A percentile compares a stretch with the other conserved stretches of the same genome.
phyloP scores from a whole-genome alignment of 2,113 vertebrate genomes.

The Chaetura pelagica region DNA sequence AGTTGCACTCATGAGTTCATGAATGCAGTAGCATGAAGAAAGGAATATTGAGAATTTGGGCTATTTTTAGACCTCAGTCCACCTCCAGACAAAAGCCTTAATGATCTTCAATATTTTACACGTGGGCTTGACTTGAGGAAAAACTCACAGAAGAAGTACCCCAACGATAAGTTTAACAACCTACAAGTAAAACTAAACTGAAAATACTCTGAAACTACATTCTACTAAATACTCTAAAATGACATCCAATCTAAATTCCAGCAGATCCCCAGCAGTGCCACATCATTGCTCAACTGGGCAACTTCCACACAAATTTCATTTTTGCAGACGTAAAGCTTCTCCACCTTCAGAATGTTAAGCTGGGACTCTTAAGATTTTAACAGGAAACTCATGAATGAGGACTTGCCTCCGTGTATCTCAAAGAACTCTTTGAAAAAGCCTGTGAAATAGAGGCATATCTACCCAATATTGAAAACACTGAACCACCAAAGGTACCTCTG shows the following conservation, averaged over 20 bases:
- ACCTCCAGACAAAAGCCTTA: not conserved
- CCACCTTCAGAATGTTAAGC: not conserved
- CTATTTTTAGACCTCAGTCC: not conserved
- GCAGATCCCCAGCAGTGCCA: not conserved
- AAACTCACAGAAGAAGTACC: rapidly evolving
- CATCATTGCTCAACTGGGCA: not conserved
- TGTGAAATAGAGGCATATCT: rapidly evolving
- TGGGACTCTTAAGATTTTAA: not conserved
- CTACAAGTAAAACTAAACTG: not conserved
- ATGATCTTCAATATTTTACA: not conserved
- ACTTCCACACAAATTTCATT: not conserved
- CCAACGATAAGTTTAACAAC: not conserved
- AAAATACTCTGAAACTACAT: not conserved
- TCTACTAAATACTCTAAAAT: not conserved
- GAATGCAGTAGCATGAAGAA: not conserved
- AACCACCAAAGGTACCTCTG: not conserved
- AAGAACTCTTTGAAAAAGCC: not conserved
- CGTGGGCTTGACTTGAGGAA: not conserved
- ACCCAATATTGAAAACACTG: not conserved
- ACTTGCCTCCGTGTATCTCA: not conserved
- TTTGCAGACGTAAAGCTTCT: not conserved
- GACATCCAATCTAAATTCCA: not conserved
- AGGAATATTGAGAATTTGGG: not conserved
- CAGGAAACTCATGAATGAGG: not conserved
- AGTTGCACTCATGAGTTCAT: not conserved